These are phyloP conservation scores for Prinia subflava DNA, from an alignment of 2,113 vertebrate genomes.

Conservation along the genomic window DNA sequence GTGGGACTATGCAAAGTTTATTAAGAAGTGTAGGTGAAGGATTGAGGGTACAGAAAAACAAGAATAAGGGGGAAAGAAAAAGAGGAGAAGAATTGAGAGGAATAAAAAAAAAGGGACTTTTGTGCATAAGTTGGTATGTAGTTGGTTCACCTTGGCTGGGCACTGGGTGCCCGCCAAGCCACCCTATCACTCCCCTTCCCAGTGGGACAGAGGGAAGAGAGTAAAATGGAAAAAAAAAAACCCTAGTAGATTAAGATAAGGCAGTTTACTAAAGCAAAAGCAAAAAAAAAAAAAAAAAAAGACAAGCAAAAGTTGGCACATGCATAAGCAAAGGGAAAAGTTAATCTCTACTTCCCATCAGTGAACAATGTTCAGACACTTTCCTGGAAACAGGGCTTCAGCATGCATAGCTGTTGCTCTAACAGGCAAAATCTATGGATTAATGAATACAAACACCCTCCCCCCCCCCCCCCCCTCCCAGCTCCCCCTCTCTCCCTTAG, in stretches of 20 bases:
- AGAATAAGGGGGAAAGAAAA: background rate
- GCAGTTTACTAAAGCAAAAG: background rate
- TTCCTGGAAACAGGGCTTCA: background rate
- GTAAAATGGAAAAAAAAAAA: background rate
- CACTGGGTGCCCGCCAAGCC: fast-evolving
- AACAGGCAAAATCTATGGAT: background rate
- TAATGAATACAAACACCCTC: too few relatives aligned
- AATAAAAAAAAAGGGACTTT: background rate
- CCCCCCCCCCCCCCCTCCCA: fast-evolving
- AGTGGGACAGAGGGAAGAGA: background rate
- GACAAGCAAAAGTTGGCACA: background rate
- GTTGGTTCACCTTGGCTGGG: background rate
- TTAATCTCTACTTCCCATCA: background rate
- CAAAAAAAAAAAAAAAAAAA: background rate
- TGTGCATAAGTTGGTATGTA: background rate
- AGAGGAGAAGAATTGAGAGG: background rate
- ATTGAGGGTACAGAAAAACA: background rate
- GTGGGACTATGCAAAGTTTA: background rate
- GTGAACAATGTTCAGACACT: background rate
- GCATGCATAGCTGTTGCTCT: background rate
- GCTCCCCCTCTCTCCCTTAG: background rate
- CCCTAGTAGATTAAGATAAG: background rate
- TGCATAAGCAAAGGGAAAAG: background rate
- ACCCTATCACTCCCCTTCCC: background rate
- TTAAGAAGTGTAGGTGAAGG: background rate